phyloP scores from a whole-genome alignment of 30 jellyfish, hydroid and myxozoan species.

The Clytia hemisphaerica region DNA sequence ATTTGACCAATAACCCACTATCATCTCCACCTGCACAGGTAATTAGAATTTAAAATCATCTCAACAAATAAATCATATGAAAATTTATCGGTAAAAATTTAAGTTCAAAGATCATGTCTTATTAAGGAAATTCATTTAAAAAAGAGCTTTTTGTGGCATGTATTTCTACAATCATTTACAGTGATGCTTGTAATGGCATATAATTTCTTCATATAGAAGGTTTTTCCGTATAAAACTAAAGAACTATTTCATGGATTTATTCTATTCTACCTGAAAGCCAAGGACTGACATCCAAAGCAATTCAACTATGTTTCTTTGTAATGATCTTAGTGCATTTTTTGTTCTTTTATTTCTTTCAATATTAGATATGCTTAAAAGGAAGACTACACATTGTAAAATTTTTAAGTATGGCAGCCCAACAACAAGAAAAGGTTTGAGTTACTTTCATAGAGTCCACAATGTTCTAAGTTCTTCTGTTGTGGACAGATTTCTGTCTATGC shows the following conservation, averaged over 20 bases:
- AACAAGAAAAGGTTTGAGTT: conserved; percentile 98
- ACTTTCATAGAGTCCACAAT: too few relatives aligned
- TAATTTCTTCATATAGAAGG: background rate
- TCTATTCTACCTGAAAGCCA: too few relatives aligned
- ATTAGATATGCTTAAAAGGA: conserved; percentile 83
- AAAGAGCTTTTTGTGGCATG: too few relatives aligned
- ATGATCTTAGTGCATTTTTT: background rate
- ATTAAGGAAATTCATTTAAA: too few relatives aligned
- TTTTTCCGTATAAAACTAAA: too few relatives aligned
- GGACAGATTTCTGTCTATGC: too few relatives aligned
- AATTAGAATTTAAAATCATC: background rate
- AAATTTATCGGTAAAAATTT: background rate
- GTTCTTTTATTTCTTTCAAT: background rate
- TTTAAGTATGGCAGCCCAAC: conserved; percentile 91
- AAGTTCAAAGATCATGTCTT: too few relatives aligned
- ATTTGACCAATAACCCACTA: conserved; percentile 71
- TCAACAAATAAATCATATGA: background rate
- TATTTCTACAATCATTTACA: background rate
- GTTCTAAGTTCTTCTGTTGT: too few relatives aligned
- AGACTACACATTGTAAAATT: conserved; percentile 72
- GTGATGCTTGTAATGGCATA: background rate
- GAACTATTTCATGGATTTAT: too few relatives aligned
- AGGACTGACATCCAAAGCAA: too few relatives aligned
- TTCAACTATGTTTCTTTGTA: too few relatives aligned
- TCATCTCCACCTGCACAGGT: conserved; percentile 99